Conservation (phyloP, 1,140 invertebrate species). For the Procambarus clarkii region DNA sequence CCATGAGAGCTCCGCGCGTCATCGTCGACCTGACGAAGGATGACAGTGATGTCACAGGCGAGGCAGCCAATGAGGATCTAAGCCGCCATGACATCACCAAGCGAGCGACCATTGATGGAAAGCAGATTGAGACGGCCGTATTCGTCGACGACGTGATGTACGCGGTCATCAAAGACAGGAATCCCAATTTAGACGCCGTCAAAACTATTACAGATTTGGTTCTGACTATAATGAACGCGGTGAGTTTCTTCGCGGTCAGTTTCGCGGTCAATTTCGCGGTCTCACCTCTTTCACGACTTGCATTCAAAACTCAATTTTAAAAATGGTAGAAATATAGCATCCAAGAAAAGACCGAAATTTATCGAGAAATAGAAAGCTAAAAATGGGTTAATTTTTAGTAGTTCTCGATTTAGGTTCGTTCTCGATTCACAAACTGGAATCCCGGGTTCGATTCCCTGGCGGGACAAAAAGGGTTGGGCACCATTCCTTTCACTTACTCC, state of each 20-base stretch:
- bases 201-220: conserved; percentile 73
- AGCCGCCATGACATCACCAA: not conserved
- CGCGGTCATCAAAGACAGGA: conserved; percentile 62
- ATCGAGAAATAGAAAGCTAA: too few relatives aligned
- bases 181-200: conserved; percentile 49
- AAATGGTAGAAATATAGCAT: too few relatives aligned
- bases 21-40: conserved; percentile 19
- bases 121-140: conserved; percentile 74
- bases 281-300: too few relatives aligned
- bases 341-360: too few relatives aligned
- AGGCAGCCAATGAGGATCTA: not conserved
- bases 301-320: too few relatives aligned
- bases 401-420: too few relatives aligned
- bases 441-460: too few relatives aligned
- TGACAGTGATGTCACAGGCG: not conserved
- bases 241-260: conserved; percentile 45
- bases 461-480: too few relatives aligned
- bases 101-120: conserved; percentile 8
- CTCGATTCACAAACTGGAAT: too few relatives aligned
- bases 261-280: too few relatives aligned
- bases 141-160: conserved; percentile 74
- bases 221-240: conserved; percentile 73
- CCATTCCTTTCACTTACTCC: too few relatives aligned
- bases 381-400: too few relatives aligned
- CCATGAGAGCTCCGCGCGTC: conserved; percentile 52